Evolutionary conservation across 2,113 vertebrate genomes (phyloP).

Genomic region (Hippocampus abdominalis): DNA sequence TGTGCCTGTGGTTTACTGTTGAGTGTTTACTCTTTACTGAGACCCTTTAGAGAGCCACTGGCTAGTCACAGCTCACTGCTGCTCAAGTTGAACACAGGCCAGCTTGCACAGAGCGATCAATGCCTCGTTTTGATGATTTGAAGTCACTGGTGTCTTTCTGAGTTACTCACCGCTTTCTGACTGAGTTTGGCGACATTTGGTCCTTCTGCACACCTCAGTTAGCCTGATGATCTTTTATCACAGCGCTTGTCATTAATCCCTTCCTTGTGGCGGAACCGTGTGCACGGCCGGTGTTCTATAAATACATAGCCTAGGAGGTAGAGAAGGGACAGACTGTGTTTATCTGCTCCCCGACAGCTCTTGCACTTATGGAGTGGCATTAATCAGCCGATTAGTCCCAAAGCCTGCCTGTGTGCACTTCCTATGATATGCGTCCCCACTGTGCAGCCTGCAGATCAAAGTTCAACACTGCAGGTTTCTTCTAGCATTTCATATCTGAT

Average conservation of each 20-base stretch:
- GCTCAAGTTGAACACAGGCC: background rate
- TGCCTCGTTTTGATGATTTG: background rate
- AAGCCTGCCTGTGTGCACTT: conserved; percentile 38
- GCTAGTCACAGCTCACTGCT: background rate
- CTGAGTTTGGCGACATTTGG: conserved; percentile 22
- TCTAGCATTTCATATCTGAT: conserved; percentile 44
- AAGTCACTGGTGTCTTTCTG: background rate
- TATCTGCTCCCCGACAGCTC: conserved; percentile 63
- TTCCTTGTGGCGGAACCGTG: conserved; percentile 41
- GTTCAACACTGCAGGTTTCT: conserved; percentile 32
- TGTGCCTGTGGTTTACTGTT: background rate
- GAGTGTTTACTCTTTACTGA: background rate
- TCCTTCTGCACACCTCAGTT: conserved; percentile 48
- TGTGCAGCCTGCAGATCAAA: conserved; percentile 38
- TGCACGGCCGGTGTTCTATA: conserved; percentile 50
- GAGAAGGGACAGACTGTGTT: conserved; percentile 62
- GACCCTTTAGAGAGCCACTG: background rate
- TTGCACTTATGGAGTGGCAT: conserved; percentile 65
- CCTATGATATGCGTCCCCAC: conserved; percentile 52
- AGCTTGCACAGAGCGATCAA: background rate
- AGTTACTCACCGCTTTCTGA: conserved; percentile 1
- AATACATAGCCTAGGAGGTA: conserved; percentile 53
- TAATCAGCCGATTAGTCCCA: conserved; percentile 69
- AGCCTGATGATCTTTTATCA: conserved; percentile 59
- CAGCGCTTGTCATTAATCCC: conserved; percentile 52